phyloP scores from a whole-genome alignment of 2,888 invertebrate species.

The Aphelenchoides bicaudatus region DNA sequence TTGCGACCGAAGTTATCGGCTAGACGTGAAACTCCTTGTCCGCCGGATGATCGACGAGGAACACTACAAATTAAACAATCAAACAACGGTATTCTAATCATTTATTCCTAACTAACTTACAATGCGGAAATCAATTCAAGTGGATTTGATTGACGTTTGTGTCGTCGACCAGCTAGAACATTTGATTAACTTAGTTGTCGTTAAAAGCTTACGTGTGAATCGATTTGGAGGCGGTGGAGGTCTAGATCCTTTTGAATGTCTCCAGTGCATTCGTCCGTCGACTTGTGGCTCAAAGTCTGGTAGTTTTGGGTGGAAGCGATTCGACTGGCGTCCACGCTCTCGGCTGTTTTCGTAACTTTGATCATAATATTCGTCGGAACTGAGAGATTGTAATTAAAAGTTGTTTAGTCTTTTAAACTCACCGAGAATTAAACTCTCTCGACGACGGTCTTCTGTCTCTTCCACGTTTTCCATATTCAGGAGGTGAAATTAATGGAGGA shows the following conservation, averaged over 20 bases:
- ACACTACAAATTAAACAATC: constrained; percentile 3
- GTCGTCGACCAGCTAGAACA: background rate
- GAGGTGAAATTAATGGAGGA: too few species aligned
- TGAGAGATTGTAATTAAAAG: too few species aligned
- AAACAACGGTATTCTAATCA: background rate
- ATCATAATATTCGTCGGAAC: constrained; percentile 1
- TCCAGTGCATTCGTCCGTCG: background rate
- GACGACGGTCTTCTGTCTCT: too few species aligned
- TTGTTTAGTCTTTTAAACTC: too few species aligned
- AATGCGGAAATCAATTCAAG: constrained; percentile 8
- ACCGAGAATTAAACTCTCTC: too few species aligned
- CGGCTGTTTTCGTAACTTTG: too few species aligned
- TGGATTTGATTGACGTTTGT: constrained; percentile 18
- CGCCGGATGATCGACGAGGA: background rate
- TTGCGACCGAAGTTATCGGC: constrained; percentile 8
- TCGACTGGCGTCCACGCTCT: background rate
- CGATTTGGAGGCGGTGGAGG: constrained; percentile 6
- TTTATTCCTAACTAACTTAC: constrained; percentile 3
- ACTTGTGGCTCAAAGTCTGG: background rate
- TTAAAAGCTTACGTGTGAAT: background rate
- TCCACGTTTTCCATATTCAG: too few species aligned
- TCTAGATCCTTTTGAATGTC: background rate
- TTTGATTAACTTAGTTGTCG: too few species aligned
- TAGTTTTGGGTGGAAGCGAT: background rate
- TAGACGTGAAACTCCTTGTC: background rate